These are phyloP conservation scores for Babyrousa celebensis DNA, from an alignment of 2,797 vertebrate species.

Conservation along the genomic window DNA sequence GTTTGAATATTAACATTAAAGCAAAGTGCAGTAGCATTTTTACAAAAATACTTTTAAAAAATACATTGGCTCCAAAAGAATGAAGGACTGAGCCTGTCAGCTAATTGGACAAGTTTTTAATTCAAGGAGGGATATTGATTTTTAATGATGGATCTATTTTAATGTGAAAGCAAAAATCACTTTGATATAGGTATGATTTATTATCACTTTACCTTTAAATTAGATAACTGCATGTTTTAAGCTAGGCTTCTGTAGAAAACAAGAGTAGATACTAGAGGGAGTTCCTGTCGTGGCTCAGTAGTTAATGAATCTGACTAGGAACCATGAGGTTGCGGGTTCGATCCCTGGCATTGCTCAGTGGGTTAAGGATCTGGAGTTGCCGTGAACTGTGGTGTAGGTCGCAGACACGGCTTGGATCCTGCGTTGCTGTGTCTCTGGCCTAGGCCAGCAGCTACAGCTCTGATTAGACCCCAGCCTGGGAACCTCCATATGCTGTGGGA, in stretches of 20 bases:
- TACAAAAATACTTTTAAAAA: conserved; percentile 9
- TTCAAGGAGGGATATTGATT: background rate
- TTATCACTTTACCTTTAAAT: background rate
- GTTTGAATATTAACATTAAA: conserved; percentile 17
- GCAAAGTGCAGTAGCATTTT: background rate
- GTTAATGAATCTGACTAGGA: too few species aligned
- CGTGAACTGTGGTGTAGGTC: too few species aligned
- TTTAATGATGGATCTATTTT: background rate
- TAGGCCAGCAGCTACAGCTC: too few species aligned
- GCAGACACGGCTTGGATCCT: too few species aligned
- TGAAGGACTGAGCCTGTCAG: background rate
- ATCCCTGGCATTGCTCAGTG: too few species aligned
- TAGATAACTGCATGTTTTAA: background rate
- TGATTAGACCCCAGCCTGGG: too few species aligned
- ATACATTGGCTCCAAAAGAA: background rate
- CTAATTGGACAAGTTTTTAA: background rate
- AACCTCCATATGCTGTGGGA: too few species aligned
- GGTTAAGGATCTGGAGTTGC: too few species aligned
- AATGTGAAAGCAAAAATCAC: conserved; percentile 34
- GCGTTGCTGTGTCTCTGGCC: too few species aligned
- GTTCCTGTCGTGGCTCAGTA: too few species aligned
- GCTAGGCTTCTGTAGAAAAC: background rate
- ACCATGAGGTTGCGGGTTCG: background rate
- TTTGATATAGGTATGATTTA: background rate
- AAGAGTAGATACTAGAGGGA: background rate